Evolutionary conservation across 1,140 invertebrate species (phyloP).

Genomic region (Paramacrobiotus metropolitanus): DNA sequence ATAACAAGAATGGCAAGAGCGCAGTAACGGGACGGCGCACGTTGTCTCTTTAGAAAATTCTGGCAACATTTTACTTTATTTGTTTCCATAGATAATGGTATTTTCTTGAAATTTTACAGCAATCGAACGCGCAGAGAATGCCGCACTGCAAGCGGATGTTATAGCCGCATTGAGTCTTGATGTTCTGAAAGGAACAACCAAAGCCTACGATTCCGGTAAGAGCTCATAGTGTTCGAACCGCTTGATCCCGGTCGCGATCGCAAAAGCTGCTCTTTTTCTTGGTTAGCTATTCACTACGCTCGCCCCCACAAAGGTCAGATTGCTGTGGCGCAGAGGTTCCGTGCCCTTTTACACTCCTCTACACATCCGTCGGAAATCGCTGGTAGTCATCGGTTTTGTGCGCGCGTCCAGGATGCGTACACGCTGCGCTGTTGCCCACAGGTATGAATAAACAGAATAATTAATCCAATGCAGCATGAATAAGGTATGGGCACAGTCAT

Average conservation of each 20-base stretch:
- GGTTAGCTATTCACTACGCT: constrained; percentile 36
- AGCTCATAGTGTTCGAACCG: no score
- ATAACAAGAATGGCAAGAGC: no score
- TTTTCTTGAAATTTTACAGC: constrained; percentile 21
- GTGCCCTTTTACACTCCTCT: constrained; percentile 40
- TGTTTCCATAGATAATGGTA: no score
- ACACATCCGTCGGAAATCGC: constrained; percentile 43
- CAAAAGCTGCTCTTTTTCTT: constrained; percentile 6
- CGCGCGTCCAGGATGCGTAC: constrained; percentile 47
- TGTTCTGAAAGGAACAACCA: constrained; percentile 43
- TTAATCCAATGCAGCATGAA: no score
- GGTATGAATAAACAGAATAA: no score
- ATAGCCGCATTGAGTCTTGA: constrained; percentile 44
- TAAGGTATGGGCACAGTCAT: no score
- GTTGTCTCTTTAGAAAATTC: no score
- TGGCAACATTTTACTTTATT: no score
- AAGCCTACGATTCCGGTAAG: constrained; percentile 42
- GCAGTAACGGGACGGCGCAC: no score
- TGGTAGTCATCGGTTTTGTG: constrained; percentile 43
- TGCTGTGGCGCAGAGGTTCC: constrained; percentile 33
- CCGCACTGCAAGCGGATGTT: constrained; percentile 41
- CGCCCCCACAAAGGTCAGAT: constrained; percentile 42
- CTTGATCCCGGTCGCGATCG: constrained; percentile 2
- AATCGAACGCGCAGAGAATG: constrained; percentile 33
- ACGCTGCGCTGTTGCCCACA: constrained; percentile 45